A percentile compares a stretch with the other conserved stretches of the same genome.
These are phyloP conservation scores for Lethenteron camtschaticum DNA, from an alignment of 2,113 vertebrate genomes.

Conservation along the genomic window DNA sequence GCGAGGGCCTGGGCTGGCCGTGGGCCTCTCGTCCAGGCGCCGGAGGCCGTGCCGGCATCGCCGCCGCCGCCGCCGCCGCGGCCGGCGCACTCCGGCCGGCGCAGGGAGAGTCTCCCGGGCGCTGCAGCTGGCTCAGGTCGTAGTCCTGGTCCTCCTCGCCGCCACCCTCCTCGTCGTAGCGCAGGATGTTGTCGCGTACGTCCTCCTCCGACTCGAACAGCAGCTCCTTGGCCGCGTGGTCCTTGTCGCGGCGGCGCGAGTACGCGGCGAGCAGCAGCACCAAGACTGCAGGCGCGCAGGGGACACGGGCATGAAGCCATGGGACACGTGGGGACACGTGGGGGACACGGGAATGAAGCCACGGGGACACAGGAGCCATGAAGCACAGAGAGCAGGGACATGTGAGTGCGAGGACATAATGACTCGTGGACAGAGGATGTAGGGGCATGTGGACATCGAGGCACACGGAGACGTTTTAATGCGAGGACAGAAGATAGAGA, in stretches of 20 bases:
- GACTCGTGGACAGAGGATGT: too few species aligned
- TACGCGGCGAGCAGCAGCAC: constrained; percentile 2
- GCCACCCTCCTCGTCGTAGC: neutral
- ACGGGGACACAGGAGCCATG: constrained; percentile 11
- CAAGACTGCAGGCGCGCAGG: neutral
- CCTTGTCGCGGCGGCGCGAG: constrained; percentile 3
- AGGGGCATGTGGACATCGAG: too few species aligned
- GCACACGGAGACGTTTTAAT: too few species aligned
- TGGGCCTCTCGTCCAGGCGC: constrained; percentile 5
- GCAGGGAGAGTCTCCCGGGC: constrained; percentile 1
- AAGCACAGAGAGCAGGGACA: too few species aligned
- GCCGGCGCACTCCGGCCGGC: neutral
- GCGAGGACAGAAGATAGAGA: too few species aligned
- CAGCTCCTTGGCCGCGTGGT: constrained; percentile 4
- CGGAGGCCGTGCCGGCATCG: neutral
- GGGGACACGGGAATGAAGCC: neutral
- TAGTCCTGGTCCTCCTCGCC: constrained; percentile 5
- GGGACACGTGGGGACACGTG: neutral
- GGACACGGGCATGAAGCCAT: neutral
- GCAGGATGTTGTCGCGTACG: neutral
- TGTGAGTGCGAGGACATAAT: too few species aligned
- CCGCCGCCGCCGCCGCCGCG: too few species aligned
- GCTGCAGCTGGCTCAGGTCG: constrained; percentile 4
- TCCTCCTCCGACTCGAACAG: constrained; percentile 3
- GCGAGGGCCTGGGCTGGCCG: neutral